Evolutionary conservation across 2,888 invertebrate genomes (phyloP), one percentile per base, ranked within the genome.

Genomic region (Eristalis intricaria): DNA sequence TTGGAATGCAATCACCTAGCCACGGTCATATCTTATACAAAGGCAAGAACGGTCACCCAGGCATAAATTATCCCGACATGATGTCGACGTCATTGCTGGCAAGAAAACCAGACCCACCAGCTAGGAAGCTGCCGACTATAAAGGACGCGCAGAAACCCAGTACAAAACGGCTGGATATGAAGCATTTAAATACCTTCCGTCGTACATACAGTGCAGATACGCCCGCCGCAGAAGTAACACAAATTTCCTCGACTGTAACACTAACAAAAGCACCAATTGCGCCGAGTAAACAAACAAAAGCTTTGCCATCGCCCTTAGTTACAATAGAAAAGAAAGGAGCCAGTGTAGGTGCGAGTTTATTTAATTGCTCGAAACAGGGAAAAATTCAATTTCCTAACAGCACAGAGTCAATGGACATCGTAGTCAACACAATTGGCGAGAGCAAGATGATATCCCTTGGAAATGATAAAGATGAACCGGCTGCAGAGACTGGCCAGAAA

Each of bases 211-310:
- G 77, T 26, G 50, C 40, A 0, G 69, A 73, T 2, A 32, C 81
- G 23, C 26, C 70, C 22, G 2, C 63, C 2, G 40, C 71, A 26
- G 87, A 87, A 61, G 69, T 88, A 1, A 88, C 88, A 22, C 84
- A 84, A 70, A 88, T 88, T 23, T 81, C 88, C 5, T 84, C 88
- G 19, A 81, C 84, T 19, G 88, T 88, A n/a, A 84, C 88, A 11
- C 70, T 88, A 26, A 88, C 84, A 40, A 88, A 88, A 32, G 69
- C 74, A 1, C 22, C 69, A 15, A 22, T 74, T 3, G 10, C 58
- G 2, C 35, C 56, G 7, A 15, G 35, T 29, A 88, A 88, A 56
- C 80, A 68, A 71, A 22, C 40, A 13, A 88, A 84, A 70, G n/a
- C 61, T 0, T 22, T 65, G 19, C 74, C 64, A 19, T 81, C 87